Percentiles rank a stretch among this genome's conserved stretches.
Evolutionary conservation across 2,888 invertebrate genomes (phyloP).

Genomic region (Lymantria monacha): DNA sequence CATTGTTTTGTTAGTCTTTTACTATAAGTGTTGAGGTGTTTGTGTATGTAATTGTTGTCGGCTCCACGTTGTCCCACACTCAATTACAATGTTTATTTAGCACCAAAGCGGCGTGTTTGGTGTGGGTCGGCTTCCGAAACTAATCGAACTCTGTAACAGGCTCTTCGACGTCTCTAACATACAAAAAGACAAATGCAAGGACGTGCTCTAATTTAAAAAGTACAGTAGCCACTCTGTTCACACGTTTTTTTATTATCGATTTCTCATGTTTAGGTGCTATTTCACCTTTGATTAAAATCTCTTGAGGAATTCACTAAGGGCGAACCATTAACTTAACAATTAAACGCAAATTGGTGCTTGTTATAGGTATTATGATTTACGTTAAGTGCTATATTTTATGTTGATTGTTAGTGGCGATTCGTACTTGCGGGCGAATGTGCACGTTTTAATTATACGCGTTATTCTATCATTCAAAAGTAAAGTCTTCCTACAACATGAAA

Average conservation of each 20-base stretch:
- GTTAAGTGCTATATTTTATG: neutral
- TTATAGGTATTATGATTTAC: neutral
- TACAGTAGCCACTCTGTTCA: constrained; percentile 26
- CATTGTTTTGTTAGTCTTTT: too few species aligned
- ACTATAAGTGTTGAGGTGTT: too few species aligned
- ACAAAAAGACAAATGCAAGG: constrained; percentile 31
- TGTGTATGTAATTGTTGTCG: too few species aligned
- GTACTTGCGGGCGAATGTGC: neutral
- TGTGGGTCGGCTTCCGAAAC: constrained; percentile 32
- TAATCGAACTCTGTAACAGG: constrained; percentile 38
- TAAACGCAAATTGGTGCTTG: neutral
- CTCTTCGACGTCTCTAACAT: constrained; percentile 22
- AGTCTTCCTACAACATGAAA: too few species aligned
- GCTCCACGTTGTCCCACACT: constrained; percentile 5
- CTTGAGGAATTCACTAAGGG: constrained; percentile 5
- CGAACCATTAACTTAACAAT: neutral
- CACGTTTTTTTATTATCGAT: constrained; percentile 33
- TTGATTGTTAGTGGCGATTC: neutral
- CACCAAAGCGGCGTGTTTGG: constrained; percentile 16
- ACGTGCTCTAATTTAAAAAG: constrained; percentile 43
- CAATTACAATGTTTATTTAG: constrained; percentile 36
- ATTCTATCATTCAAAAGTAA: too few species aligned
- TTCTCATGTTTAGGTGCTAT: constrained; percentile 29
- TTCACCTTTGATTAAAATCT: constrained; percentile 30
- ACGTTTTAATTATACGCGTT: too few species aligned